A percentile compares a stretch with the other conserved stretches of the same genome.
Conservation (phyloP, 2,797 vertebrate genomes). For the Poecilia velifera region DNA sequence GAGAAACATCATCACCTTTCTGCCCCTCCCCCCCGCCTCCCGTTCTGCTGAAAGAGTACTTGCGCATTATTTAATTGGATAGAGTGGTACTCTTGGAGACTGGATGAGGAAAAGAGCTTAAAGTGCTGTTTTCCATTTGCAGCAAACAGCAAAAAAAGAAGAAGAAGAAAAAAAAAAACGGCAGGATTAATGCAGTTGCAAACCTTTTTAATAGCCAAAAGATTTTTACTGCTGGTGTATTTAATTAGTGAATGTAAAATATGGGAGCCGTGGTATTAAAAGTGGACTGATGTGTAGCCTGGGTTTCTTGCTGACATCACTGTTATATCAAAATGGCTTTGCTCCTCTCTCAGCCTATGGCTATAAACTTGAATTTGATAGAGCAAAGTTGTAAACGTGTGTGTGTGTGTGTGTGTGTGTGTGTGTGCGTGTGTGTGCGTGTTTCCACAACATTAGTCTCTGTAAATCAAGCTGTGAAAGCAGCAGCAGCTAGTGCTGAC, state of each 20-base stretch:
- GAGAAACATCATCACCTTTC: constrained; percentile 1
- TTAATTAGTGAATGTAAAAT: constrained; percentile 22
- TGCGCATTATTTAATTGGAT: constrained; percentile 39
- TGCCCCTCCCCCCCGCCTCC: background rate
- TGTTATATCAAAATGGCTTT: constrained; percentile 11
- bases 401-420: background rate
- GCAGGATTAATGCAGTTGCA: constrained; percentile 5
- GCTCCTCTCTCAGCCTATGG: background rate
- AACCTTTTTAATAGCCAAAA: constrained; percentile 19
- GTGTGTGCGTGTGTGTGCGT: background rate
- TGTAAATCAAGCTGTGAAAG: constrained; percentile 35
- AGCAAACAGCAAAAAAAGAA: constrained; percentile 16
- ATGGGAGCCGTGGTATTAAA: constrained; percentile 14
- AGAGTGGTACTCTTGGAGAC: constrained; percentile 17
- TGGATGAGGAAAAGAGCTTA: constrained; percentile 28
- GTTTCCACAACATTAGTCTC: constrained; percentile 17
- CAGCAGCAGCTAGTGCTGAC: constrained; percentile 42
- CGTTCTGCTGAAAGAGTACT: constrained; percentile 20
- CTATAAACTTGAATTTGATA: constrained; percentile 20
- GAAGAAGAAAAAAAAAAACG: too few relatives aligned
- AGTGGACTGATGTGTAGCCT: background rate
- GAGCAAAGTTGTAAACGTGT: background rate
- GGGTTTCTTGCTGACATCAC: constrained; percentile 10
- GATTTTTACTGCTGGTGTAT: constrained; percentile 23
- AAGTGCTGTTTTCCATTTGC: constrained; percentile 37